Evolutionary conservation across 1,140 invertebrate genomes (phyloP), one percentile per base, ranked within the genome.

Genomic region (Rhagoletis pomonella): DNA sequence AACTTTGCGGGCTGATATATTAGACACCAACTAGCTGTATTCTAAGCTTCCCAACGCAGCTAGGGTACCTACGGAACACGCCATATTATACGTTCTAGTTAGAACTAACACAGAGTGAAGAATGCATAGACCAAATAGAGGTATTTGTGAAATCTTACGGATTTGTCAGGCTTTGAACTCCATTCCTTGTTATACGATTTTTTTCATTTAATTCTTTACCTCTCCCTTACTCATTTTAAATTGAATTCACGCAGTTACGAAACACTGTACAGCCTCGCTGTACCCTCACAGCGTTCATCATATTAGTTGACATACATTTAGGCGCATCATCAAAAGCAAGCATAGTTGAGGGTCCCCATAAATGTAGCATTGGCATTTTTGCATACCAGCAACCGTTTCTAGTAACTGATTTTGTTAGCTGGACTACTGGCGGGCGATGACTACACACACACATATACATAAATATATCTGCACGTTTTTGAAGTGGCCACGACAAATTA

Each of bases 241-340:
- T 3, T 9, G 9, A 9, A 39, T 69, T 69, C 4, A 14, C 4
- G 1, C 39, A 69, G 10, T 42, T 47, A 0, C 69, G 7, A 44
- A 17, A 42, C 69, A 73, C 69, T 73, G 69, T 73, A 19, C 12
- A 81, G 3, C 44, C 47, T 55, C 55, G 50, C 17, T 44, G 39
- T n/a, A 67, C 39, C 39, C 10, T 17, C 73, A 81, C 4, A 55
- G 44, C 4, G 67, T 42, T 44, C 67, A 9, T 73, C 7, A 73
- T 44, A 81, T 81, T 19, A 81, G 73, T 29, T 81, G 47, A 81
- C 73, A 81, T 81, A 81, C 73, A 81, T 81, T 81, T 81, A 81
- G 47, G 73, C 73, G 19, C 73, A 55, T 3, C 73, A 7, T 81
- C 60, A 4, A 17, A 12, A 14, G 60, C 7, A n/a, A 62, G 60